Percentiles rank a stretch among this genome's conserved stretches.
Conservation (phyloP, 2,797 vertebrate genomes). For the Chelmon rostratus region DNA sequence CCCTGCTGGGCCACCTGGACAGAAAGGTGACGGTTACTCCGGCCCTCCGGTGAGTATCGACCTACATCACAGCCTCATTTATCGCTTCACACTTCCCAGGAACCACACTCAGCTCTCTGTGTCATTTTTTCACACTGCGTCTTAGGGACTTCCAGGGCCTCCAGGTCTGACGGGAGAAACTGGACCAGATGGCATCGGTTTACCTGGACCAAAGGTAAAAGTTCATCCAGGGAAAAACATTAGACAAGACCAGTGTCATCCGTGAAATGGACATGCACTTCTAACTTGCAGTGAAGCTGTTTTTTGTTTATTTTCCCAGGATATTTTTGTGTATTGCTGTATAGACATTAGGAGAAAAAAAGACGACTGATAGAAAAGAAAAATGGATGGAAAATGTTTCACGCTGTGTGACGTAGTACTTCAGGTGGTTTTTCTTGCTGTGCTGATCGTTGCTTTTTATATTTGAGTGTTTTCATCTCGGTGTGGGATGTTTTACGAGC, state of each 20-base stretch:
- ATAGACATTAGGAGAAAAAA: too few species aligned
- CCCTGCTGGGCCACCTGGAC: conserved; percentile 81
- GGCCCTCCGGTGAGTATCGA: conserved; percentile 86
- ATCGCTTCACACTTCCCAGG: neutral
- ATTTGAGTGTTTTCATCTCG: neutral
- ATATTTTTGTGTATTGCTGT: too few species aligned
- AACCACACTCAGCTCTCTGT: neutral
- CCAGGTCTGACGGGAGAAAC: conserved; percentile 86
- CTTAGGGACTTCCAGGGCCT: conserved; percentile 86
- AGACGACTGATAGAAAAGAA: too few species aligned
- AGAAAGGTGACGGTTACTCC: conserved; percentile 86
- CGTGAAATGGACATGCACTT: neutral
- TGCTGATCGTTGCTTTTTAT: neutral
- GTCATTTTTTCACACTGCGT: neutral
- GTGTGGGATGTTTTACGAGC: neutral
- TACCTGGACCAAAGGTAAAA: conserved; percentile 90
- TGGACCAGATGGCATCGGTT: conserved; percentile 86
- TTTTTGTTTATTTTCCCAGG: neutral
- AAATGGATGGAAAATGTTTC: too few species aligned
- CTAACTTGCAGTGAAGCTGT: neutral
- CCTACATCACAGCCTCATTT: neutral
- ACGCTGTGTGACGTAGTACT: too few species aligned
- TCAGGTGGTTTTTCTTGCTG: neutral
- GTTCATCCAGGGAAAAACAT: neutral
- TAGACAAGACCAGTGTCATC: neutral